Evolutionary conservation across 2,888 invertebrate genomes (phyloP).

Genomic region (Eueremaeus valkanovi): DNA sequence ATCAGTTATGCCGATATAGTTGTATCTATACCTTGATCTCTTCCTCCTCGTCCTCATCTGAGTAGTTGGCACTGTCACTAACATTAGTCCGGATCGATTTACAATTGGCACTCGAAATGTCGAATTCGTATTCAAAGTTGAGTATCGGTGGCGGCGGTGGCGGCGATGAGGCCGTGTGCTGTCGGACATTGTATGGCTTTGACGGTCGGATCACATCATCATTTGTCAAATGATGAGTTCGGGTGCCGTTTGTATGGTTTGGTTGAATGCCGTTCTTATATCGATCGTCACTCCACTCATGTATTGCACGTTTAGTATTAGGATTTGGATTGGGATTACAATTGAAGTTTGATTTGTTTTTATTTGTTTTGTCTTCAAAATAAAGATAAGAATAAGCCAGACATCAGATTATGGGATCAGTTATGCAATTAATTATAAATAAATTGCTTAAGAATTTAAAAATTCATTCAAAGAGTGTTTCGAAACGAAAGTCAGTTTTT

Average conservation of each 20-base stretch:
- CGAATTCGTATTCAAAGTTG: constrained; percentile 26
- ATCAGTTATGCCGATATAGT: not conserved
- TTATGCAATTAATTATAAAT: no score
- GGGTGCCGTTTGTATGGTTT: not conserved
- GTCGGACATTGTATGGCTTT: constrained; percentile 7
- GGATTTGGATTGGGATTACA: no score
- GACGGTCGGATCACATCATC: not conserved
- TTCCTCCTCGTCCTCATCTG: constrained; percentile 41
- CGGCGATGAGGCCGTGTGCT: not conserved
- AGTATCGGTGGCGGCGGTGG: constrained; percentile 19
- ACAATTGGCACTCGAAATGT: constrained; percentile 33
- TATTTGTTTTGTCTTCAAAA: constrained; percentile 9
- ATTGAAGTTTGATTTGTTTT: not conserved
- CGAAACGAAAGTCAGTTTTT: no score
- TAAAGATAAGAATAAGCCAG: not conserved
- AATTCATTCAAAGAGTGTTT: no score
- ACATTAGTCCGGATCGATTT: constrained; percentile 32
- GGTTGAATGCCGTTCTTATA: not conserved
- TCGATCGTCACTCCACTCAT: not conserved
- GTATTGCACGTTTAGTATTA: constrained; percentile 23
- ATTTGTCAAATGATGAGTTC: constrained; percentile 1
- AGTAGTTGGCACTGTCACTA: constrained; percentile 41
- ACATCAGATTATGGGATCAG: no score
- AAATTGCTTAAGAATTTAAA: no score
- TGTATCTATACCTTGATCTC: constrained; percentile 33